Percentiles rank a stretch among this genome's conserved stretches.
phyloP scores from a whole-genome alignment of 2,888 invertebrate species.

The Aphidius colemani region DNA sequence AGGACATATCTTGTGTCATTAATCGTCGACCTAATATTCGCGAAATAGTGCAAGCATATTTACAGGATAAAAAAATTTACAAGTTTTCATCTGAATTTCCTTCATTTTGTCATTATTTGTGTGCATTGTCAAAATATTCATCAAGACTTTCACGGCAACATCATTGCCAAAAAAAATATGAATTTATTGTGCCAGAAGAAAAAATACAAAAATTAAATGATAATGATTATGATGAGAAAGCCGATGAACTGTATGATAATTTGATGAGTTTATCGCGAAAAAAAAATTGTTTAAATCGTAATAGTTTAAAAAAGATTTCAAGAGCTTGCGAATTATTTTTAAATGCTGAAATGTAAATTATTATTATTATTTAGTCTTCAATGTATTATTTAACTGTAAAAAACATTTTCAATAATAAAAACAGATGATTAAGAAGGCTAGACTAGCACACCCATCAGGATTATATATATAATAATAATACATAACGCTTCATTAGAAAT shows the following conservation, averaged over 20 bases:
- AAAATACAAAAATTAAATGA: slow-evolving; percentile 35
- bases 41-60: slow-evolving; percentile 44
- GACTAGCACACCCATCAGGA: no score
- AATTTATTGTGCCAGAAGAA: slow-evolving; percentile 35
- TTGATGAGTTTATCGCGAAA: slow-evolving; percentile 37
- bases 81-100: background rate
- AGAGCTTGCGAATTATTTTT: slow-evolving; percentile 12
- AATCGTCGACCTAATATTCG: slow-evolving; percentile 38
- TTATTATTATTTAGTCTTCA: no score
- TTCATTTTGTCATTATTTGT: slow-evolving; percentile 36
- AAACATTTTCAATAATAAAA: no score
- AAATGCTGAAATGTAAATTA: background rate
- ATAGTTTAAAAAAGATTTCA: slow-evolving; percentile 34
- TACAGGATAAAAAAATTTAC: slow-evolving; percentile 33
- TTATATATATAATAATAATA: no score
- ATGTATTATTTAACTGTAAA: no score
- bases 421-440: no score
- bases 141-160: slow-evolving; percentile 32
- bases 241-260: slow-evolving; percentile 41
- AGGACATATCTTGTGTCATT: slow-evolving; percentile 39
- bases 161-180: slow-evolving; percentile 39
- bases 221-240: slow-evolving; percentile 34
- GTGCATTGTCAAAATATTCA: slow-evolving; percentile 27
- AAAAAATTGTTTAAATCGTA: slow-evolving; percentile 34
- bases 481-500: no score